A percentile compares a stretch with the other conserved stretches of the same genome.
Conservation (phyloP, 2,113 vertebrate species). For the Rousettus leschenaultii region DNA sequence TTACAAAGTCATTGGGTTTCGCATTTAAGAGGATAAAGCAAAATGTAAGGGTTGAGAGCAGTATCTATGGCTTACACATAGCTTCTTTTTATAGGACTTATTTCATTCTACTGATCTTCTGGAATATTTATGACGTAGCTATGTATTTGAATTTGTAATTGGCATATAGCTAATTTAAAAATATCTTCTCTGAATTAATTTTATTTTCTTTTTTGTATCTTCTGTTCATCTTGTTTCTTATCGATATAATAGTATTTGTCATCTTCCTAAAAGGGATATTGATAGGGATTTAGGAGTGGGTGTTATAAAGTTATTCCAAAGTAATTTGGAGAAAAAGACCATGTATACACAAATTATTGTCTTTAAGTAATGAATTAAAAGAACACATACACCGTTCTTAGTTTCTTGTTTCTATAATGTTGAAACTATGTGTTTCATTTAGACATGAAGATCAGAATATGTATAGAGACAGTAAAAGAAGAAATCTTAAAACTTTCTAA, state of each 20-base stretch:
- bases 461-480: not conserved
- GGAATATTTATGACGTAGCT: not conserved
- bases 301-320: not conserved
- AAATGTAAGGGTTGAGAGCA: not conserved
- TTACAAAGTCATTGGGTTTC: not conserved
- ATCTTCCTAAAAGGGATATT: not conserved
- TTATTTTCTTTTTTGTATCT: not conserved
- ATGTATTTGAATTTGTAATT: not conserved
- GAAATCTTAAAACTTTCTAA: not conserved
- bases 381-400: not conserved
- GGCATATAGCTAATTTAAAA: not conserved
- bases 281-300: not conserved
- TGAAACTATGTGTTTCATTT: not conserved
- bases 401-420: not conserved
- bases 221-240: not conserved
- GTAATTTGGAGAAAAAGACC: not conserved
- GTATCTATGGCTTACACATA: not conserved
- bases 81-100: not conserved
- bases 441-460: not conserved
- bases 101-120: not conserved
- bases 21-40: not conserved
- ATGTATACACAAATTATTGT: not conserved
- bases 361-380: not conserved
- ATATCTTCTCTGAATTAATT: not conserved
- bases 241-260: not conserved